A percentile compares a stretch with the other conserved stretches of the same genome.
Evolutionary conservation across 2,888 invertebrate species (phyloP).

Genomic region (Agrotis segetum): DNA sequence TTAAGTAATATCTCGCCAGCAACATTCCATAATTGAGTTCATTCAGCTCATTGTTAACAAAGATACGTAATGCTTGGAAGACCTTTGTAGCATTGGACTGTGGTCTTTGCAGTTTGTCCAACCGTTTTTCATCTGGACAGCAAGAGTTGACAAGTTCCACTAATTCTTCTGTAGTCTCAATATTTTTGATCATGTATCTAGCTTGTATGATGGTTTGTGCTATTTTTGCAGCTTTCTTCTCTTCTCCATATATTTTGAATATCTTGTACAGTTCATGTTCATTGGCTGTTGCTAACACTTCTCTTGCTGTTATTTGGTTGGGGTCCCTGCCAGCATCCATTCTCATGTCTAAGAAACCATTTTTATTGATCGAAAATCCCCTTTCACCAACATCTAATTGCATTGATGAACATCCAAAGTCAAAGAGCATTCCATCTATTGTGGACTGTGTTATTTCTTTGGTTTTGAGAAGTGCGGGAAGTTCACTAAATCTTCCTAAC

Average conservation of each 20-base stretch:
- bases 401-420: conserved; percentile 99
- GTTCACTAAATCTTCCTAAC: conserved; percentile 96
- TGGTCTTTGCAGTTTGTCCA: conserved; percentile 94
- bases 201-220: conserved; percentile 97
- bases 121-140: conserved; percentile 88
- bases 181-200: conserved; percentile 93
- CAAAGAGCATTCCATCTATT: conserved; percentile 97
- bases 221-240: conserved; percentile 96
- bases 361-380: conserved; percentile 96
- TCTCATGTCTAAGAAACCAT: conserved; percentile 98
- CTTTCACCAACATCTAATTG: conserved; percentile 96
- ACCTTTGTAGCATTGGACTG: conserved; percentile 97
- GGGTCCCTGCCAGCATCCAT: conserved; percentile 96
- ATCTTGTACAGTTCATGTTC: conserved; percentile 95
- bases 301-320: conserved; percentile 95
- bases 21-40: conserved; percentile 97
- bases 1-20: conserved; percentile 94
- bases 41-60: conserved; percentile 98
- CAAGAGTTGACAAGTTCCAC: conserved; percentile 94
- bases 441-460: conserved; percentile 91
- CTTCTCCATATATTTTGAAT: conserved; percentile 98
- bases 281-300: conserved; percentile 95
- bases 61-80: conserved; percentile 98
- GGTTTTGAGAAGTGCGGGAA: conserved; percentile 92
- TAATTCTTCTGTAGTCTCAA: conserved; percentile 96